phyloP scores from a whole-genome alignment of 2,888 invertebrate species.

The Trimorus sp. region DNA sequence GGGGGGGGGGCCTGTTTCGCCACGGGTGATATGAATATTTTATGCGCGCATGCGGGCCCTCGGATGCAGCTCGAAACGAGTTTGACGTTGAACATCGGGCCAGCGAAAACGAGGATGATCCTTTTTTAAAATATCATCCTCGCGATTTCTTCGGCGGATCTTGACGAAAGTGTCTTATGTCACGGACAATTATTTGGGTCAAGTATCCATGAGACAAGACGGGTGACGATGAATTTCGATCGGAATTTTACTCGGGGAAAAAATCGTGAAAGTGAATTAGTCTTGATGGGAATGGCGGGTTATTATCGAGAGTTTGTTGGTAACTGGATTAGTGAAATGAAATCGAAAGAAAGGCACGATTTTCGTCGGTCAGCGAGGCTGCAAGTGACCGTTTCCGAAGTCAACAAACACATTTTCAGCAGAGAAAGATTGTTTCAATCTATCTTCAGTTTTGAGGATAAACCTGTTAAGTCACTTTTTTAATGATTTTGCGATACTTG shows the following conservation, averaged over 20 bases:
- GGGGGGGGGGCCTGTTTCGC: too few species aligned
- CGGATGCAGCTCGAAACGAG: slow-evolving; percentile 21
- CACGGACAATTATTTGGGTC: slow-evolving; percentile 53
- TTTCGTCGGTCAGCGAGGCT: background rate
- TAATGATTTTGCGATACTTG: too few species aligned
- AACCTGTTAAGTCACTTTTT: too few species aligned
- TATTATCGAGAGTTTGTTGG: background rate
- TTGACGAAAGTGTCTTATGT: slow-evolving; percentile 41
- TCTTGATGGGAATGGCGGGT: background rate
- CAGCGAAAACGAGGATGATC: slow-evolving; percentile 21
- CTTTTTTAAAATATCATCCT: slow-evolving; percentile 32
- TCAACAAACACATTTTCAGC: too few species aligned
- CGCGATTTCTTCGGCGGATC: slow-evolving; percentile 42
- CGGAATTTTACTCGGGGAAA: slow-evolving; percentile 2
- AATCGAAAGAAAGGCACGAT: background rate
- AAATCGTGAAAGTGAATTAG: slow-evolving; percentile 25
- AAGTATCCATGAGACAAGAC: slow-evolving; percentile 23
- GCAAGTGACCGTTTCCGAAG: too few species aligned
- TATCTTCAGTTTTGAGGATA: too few species aligned
- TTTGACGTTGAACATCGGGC: slow-evolving; percentile 14
- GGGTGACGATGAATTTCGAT: slow-evolving; percentile 31
- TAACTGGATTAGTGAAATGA: background rate
- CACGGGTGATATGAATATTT: slow-evolving; percentile 18
- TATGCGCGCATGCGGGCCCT: slow-evolving; percentile 13
- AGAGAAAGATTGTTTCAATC: too few species aligned